Evolutionary conservation across 2,888 invertebrate species (phyloP).

Genomic region (Bugula neritina): DNA sequence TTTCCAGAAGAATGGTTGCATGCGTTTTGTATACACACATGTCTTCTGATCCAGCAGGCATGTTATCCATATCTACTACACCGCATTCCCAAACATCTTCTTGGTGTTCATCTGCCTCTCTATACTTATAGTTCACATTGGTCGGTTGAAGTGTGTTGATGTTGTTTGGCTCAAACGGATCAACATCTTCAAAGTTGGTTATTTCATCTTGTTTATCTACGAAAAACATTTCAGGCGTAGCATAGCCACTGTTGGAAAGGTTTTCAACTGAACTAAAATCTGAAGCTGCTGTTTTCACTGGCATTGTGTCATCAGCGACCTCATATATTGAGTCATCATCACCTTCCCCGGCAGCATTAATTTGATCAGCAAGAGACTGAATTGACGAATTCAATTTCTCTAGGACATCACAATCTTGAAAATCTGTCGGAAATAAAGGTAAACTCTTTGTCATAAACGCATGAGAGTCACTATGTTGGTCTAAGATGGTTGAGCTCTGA

Average conservation of each 20-base stretch:
- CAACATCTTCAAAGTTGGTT: neutral
- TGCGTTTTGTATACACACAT: neutral
- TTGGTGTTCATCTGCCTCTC: neutral
- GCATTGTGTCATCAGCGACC: neutral
- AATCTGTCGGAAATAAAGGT: conserved; percentile 19
- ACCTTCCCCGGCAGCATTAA: neutral
- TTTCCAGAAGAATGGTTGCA: neutral
- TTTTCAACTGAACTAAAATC: neutral
- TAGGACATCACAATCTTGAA: neutral
- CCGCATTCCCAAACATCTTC: conserved; percentile 16
- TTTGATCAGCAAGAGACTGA: conserved; percentile 9
- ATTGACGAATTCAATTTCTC: neutral
- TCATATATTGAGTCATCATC: neutral
- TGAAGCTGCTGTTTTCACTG: neutral
- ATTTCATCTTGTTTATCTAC: neutral
- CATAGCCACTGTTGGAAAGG: conserved; percentile 11
- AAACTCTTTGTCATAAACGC: conserved; percentile 16
- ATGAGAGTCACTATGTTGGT: neutral
- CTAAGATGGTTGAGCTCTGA: neutral
- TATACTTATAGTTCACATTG: neutral
- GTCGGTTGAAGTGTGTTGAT: no score
- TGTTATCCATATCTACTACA: neutral
- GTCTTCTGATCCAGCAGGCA: neutral
- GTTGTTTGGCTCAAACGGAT: neutral
- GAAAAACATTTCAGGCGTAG: conserved; percentile 11